Evolutionary conservation across 2,888 invertebrate species (phyloP).

Genomic region (Polydrusus tereticollis): DNA sequence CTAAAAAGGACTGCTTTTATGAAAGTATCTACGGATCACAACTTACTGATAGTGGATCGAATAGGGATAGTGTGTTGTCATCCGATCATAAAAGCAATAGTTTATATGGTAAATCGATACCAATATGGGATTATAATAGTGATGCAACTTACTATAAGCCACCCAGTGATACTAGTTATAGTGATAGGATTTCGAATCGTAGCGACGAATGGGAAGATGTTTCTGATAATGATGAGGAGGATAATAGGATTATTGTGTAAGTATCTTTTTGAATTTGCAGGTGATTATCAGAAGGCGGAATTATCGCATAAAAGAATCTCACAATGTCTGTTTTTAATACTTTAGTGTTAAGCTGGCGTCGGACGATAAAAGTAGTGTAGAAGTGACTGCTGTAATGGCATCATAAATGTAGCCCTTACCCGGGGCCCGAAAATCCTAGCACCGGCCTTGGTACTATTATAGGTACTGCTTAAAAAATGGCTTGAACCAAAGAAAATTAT

Average conservation of each 20-base stretch:
- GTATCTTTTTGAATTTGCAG: constrained; percentile 57
- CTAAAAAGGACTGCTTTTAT: constrained; percentile 55
- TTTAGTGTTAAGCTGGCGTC: too few relatives aligned
- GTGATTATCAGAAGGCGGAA: too few relatives aligned
- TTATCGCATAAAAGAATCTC: too few relatives aligned
- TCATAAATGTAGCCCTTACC: too few relatives aligned
- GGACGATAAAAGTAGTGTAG: too few relatives aligned
- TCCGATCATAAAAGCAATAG: constrained; percentile 75
- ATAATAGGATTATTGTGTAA: constrained; percentile 72
- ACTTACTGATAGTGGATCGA: constrained; percentile 53
- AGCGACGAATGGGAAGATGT: constrained; percentile 79
- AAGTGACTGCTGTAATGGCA: too few relatives aligned
- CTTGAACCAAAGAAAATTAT: too few relatives aligned
- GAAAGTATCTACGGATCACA: constrained; percentile 58
- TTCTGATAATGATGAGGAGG: constrained; percentile 71
- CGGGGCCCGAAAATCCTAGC: too few relatives aligned
- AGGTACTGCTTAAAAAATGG: too few relatives aligned
- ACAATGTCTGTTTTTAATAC: too few relatives aligned
- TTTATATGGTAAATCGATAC: constrained; percentile 68
- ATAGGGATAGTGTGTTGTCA: constrained; percentile 68
- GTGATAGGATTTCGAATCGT: constrained; percentile 65
- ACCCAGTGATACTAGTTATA: constrained; percentile 71
- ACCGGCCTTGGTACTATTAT: too few relatives aligned
- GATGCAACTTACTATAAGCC: constrained; percentile 67
- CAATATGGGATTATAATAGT: constrained; percentile 50